phyloP scores from a whole-genome alignment of 2,888 invertebrate species.

The Tenthredo distinguenda region DNA sequence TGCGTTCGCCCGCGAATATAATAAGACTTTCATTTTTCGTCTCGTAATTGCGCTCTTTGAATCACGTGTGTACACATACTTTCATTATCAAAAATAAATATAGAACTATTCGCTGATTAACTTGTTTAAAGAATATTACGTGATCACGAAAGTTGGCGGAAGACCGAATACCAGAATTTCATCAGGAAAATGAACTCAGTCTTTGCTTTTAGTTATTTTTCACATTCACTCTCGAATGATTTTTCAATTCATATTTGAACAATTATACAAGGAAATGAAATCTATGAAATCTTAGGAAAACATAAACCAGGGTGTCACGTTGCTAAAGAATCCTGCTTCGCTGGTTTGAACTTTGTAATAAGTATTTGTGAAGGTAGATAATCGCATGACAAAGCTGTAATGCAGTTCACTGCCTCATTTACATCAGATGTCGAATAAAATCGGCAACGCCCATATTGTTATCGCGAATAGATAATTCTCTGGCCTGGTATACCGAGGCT shows the following conservation, averaged over 20 bases:
- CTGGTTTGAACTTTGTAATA: not conserved
- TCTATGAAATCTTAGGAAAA: not conserved
- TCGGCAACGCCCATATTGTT: slow-evolving; percentile 68
- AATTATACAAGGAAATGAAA: not conserved
- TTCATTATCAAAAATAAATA: slow-evolving; percentile 38
- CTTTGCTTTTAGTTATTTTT: not conserved
- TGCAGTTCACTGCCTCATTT: slow-evolving; percentile 8
- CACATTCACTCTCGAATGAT: not conserved
- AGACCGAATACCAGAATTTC: not conserved
- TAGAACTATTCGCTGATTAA: not conserved
- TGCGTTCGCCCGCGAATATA: slow-evolving; percentile 39
- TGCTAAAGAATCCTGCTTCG: not conserved
- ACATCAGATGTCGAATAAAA: slow-evolving; percentile 43
- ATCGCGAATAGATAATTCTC: slow-evolving; percentile 48
- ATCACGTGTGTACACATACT: slow-evolving; percentile 46
- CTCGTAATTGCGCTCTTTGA: slow-evolving; percentile 56
- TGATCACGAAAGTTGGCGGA: not conserved
- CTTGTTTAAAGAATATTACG: not conserved
- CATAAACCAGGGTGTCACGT: not conserved
- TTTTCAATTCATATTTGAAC: not conserved
- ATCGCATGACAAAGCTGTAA: not conserved
- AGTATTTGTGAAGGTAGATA: not conserved
- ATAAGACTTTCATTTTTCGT: slow-evolving; percentile 53
- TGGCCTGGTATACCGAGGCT: slow-evolving; percentile 67
- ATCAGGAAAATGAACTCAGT: not conserved